Conservation (phyloP, 2,888 invertebrate species). For the Cactoblastis cactorum region DNA sequence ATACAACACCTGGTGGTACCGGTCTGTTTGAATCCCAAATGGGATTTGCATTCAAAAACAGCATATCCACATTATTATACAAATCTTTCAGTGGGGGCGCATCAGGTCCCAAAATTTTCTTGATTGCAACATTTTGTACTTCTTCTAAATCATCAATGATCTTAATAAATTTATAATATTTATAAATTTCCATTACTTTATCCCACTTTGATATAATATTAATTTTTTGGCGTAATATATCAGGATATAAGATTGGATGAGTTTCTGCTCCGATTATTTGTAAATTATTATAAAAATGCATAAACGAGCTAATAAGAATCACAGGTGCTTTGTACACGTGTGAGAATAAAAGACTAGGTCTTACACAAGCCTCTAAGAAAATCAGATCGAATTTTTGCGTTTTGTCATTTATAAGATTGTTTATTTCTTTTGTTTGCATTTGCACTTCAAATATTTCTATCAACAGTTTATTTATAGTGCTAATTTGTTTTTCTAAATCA, state of each 20-base stretch:
- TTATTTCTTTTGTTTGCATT: conserved; percentile 24
- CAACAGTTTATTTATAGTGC: conserved; percentile 9
- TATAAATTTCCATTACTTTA: conserved; percentile 31
- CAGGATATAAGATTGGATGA: conserved; percentile 35
- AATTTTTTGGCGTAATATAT: conserved; percentile 25
- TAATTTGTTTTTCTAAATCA: conserved; percentile 19
- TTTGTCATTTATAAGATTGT: conserved; percentile 25
- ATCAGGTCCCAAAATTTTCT: conserved; percentile 31
- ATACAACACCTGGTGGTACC: conserved; percentile 51
- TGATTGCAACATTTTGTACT: conserved; percentile 24
- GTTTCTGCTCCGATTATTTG: conserved; percentile 10
- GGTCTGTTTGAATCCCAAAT: conserved; percentile 50
- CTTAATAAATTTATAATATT: conserved; percentile 19
- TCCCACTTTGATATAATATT: conserved; percentile 37
- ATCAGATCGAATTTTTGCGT: conserved; percentile 37
- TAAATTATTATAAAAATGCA: conserved; percentile 17
- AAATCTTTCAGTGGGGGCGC: conserved; percentile 30
- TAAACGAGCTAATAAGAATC: conserved; percentile 42
- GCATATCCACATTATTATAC: conserved; percentile 42
- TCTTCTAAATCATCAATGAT: conserved; percentile 12
- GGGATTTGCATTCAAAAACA: conserved; percentile 58
- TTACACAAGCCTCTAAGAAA: conserved; percentile 34
- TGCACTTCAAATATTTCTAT: conserved; percentile 23
- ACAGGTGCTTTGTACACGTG: conserved; percentile 40
- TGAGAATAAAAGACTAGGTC: conserved; percentile 25